These are phyloP conservation scores for Stichopus horrens DNA, from an alignment of 53 echinoderm and acorn worm species.

Conservation along the genomic window DNA sequence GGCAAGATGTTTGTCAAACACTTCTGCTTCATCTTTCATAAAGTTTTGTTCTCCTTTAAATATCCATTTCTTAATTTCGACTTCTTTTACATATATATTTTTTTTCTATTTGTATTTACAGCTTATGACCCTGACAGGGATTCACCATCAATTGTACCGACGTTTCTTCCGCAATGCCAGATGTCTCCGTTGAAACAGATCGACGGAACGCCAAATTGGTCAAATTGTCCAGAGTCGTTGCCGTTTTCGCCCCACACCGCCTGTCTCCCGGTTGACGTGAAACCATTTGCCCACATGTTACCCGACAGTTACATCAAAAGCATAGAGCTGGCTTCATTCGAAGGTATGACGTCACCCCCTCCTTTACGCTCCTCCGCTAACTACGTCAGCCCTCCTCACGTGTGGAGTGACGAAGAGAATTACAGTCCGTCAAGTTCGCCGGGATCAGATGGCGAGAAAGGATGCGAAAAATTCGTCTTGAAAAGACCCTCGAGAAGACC, in stretches of 20 bases:
- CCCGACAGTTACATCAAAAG: not conserved
- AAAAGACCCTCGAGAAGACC: not conserved
- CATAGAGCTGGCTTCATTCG: not conserved
- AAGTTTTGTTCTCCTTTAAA: too few species aligned
- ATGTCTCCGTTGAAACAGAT: not conserved
- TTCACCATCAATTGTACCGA: not conserved
- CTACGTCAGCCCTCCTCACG: conserved; percentile 1
- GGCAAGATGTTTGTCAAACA: too few species aligned
- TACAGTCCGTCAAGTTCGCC: conserved; percentile 42
- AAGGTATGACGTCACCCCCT: not conserved
- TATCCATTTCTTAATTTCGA: not conserved
- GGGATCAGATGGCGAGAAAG: conserved; percentile 39
- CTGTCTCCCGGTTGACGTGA: not conserved
- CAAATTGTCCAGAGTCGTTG: not conserved
- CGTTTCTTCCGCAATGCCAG: not conserved
- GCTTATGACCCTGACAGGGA: conserved; percentile 24
- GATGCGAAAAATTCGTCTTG: conserved; percentile 6
- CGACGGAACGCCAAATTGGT: conserved; percentile 9
- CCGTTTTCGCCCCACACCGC: not conserved
- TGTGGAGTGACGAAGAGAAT: conserved; percentile 40
- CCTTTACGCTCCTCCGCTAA: not conserved
- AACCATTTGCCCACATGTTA: conserved; percentile 4
- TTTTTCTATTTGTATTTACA: not conserved
- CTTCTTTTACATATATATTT: not conserved
- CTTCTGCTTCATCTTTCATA: too few species aligned